Evolutionary conservation across 2,113 vertebrate genomes (phyloP), one percentile per base, ranked within the genome.

Genomic region (Catagonus wagneri): DNA sequence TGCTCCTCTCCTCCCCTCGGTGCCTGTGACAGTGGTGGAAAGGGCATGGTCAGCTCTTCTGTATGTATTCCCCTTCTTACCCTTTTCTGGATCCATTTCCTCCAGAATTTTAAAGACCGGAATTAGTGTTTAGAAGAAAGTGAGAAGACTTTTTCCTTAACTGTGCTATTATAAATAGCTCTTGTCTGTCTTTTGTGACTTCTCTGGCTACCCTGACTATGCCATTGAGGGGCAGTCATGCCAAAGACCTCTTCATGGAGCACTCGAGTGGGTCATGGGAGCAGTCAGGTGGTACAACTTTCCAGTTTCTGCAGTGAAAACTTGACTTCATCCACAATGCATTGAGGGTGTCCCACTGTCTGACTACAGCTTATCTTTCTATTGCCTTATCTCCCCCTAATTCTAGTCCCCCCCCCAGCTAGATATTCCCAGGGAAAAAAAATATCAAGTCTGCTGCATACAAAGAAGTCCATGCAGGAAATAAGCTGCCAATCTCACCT

Each of bases 211-310:
- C 63, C 14, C 71, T 23, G 11, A 74, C 39, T 54, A 0, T 56
- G 27, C 15, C 44, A 89, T 75, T 54, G 23, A 69, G n/a, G 15
- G 54, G 23, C 22, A 80, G 23, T 23, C 69, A 32, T 58, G 29
- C 1, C 79, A 69, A 4, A 22, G 44, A 19, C 14, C 8, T 10
- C 75, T 2, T 60, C 29, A 8, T 1, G 0, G 20, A 29, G 8
- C 8, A 29, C 10, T 23, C 13, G 3, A 7, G 17, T 9, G 2
- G 13, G 27, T n/a, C 0, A 1, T 9, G 1, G 15, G 25, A 9
- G 32, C 25, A 72, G 25, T 50, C 29, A 50, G 27, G 19, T 32
- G 14, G 6, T 54, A 39, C 2, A 79, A 25, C 14, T 34, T 76
- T 39, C 22, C 39, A 72, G 17, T 69, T 92, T 74, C 63, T 61